Percentiles rank a stretch among this genome's conserved stretches.
These are phyloP conservation scores for Cephus runcator DNA, from an alignment of 2,888 invertebrate genomes.

Conservation along the genomic window DNA sequence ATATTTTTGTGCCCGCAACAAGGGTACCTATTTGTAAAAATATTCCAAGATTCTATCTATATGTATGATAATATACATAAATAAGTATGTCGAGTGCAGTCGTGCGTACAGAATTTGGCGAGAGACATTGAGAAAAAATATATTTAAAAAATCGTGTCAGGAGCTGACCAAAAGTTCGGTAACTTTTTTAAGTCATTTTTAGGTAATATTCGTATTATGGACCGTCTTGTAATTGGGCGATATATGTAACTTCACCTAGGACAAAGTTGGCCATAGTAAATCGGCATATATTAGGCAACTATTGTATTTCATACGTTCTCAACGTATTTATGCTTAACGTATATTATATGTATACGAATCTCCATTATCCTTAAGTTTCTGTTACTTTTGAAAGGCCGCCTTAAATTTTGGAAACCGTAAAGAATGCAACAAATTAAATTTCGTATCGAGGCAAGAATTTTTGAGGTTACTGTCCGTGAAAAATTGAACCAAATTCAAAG, in stretches of 20 bases:
- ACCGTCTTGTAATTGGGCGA: neutral
- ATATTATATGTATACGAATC: neutral
- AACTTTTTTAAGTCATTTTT: neutral
- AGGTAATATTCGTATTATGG: neutral
- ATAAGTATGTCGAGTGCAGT: neutral
- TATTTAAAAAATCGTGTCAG: neutral
- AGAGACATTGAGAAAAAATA: neutral
- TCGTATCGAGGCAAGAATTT: neutral
- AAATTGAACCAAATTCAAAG: too few species aligned
- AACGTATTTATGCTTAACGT: neutral
- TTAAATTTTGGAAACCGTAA: neutral
- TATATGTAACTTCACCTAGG: neutral
- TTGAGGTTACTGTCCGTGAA: neutral
- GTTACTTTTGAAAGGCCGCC: neutral
- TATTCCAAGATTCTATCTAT: neutral
- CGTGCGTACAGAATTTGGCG: neutral
- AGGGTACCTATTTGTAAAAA: neutral
- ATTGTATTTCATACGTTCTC: neutral
- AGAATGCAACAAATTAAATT: neutral
- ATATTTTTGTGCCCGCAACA: neutral
- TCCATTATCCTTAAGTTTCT: neutral
- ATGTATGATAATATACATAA: neutral
- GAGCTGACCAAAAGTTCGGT: neutral
- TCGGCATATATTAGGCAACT: neutral
- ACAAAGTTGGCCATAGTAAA: neutral